Percentiles rank a stretch among this genome's conserved stretches.
Conservation (phyloP, 1,140 invertebrate genomes). For the Coptotermes formosanus region DNA sequence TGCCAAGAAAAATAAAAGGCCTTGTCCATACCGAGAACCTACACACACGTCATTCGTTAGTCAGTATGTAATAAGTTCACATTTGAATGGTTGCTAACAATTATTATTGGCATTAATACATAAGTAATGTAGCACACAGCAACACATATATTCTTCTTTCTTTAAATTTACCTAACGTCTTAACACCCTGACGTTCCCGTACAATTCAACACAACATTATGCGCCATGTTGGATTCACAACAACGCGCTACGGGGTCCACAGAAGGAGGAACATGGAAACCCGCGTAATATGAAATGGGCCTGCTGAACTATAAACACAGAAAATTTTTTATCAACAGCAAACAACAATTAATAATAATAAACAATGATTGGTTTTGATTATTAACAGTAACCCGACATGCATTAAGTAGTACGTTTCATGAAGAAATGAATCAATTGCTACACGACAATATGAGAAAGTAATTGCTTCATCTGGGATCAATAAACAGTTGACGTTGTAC, state of each 20-base stretch:
- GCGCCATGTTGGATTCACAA: constrained; percentile 36
- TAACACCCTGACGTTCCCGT: constrained; percentile 30
- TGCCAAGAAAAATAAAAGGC: background rate
- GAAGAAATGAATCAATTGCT: background rate
- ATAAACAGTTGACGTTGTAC: constrained; percentile 28
- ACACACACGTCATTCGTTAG: background rate
- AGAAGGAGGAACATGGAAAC: constrained; percentile 28
- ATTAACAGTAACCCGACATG: background rate
- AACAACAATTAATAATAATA: background rate
- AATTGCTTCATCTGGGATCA: constrained; percentile 27
- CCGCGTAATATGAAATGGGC: constrained; percentile 34
- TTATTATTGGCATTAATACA: background rate
- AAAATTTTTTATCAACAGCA: too few species aligned
- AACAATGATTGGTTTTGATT: background rate
- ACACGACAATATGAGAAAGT: constrained; percentile 10
- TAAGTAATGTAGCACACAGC: background rate
- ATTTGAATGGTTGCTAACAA: background rate
- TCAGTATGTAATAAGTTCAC: background rate
- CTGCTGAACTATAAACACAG: background rate
- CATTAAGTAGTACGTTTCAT: background rate
- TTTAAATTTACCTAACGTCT: constrained; percentile 30
- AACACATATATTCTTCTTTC: constrained; percentile 25
- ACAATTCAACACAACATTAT: constrained; percentile 30
- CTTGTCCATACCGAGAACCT: background rate
- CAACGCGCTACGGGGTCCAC: constrained; percentile 36